Base-by-base conservation (phyloP, 1,140 invertebrate species). In the Neodiprion pinetum region DNA sequence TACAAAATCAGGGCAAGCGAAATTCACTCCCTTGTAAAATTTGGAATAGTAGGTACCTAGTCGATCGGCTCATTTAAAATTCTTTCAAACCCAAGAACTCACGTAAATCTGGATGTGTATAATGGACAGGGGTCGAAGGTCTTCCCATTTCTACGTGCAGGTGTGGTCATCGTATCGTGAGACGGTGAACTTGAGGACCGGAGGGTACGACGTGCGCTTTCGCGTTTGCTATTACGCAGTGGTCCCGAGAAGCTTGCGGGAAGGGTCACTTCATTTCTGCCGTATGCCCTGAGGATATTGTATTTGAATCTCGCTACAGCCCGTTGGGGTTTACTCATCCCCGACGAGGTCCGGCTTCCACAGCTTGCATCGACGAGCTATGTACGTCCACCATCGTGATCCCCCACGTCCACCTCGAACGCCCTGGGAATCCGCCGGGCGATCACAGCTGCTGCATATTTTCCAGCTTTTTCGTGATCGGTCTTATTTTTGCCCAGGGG, bases 251-350 rank as follows among this genome's bases (percentile, higher is more conserved):
- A 47, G 67, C 17, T 69, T 23, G 14, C 66, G 70, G 74, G 76
- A 77, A 66, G 72, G 12, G 11, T 53, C 72, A 23, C 73, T 61
- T 61, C 68, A 17, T 70, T 78, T 77, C 79, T 75, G 71, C 75
- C 70, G 75, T 77, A 74, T 40, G 28, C 80, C 78, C 80, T 67
- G 73, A 68, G 78, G 80, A 76, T 81, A 81, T 81, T 81, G 75
- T 81, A 81, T 81, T 81, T 81, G 80, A 81, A 81, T 81, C 72
- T 67, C 75, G 67, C 50, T 75, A 72, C 23, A 67, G 75, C 76
- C 74, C 75, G 68, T 76, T 73, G 11, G n/a, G 53, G 53, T 61
- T 61, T 17, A 61, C 53, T 61, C 53, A 61, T 17, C 53, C 53
- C 53, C 53, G 11, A 17, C 11, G n/a, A 61, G 11, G 53, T 12